Evolutionary conservation across 2,113 vertebrate species (phyloP), one percentile per base, ranked within the genome.

Genomic region (Cranoglanis bouderius): DNA sequence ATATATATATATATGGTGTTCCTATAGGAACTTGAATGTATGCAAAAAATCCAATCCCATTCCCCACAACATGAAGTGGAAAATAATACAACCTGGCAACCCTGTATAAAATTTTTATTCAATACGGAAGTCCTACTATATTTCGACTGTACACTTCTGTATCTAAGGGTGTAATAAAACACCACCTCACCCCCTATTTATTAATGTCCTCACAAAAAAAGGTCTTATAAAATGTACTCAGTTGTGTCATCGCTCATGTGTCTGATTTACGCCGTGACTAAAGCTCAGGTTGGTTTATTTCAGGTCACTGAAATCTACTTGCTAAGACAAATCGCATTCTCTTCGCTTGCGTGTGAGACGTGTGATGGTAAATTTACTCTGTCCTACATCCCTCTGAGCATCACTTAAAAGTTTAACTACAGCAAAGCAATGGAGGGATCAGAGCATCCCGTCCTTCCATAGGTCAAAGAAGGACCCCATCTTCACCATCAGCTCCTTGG

Each of bases 281-380:
- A 35, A 74, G 14, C 59, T 38, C 59, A 87, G 72, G 82, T 63
- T 77, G 53, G 38, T 61, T 85, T 55, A 75, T 77, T 72, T 55
- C 87, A 70, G 46, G 35, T 74, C 65, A 83, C 43, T 72, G 35
- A 24, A 81, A 29, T 81, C 26, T 83, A 40, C 51, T 84, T 46
- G 46, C 49, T 67, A 77, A 82, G 87, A 86, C 87, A 55, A 26
- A 87, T 85, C 51, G 75, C 70, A 81, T 88, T 59, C 53, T 89
- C 81, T 81, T 40, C 35, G 12, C 84, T 82, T 67, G 40, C 14
- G 21, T 61, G 12, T 61, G 35, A 29, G 55, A 40, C 18, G 70
- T 72, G 70, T 82, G 74, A 74, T 81, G 80, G 85, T 85, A 91
- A 91, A 89, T 91, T 88, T 43, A n/a, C 81, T 65, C 40, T 59